Percentiles rank a stretch among this genome's conserved stretches.
These are phyloP conservation scores for Vandiemenella viatica DNA, from an alignment of 2,888 invertebrate genomes.

Conservation along the genomic window DNA sequence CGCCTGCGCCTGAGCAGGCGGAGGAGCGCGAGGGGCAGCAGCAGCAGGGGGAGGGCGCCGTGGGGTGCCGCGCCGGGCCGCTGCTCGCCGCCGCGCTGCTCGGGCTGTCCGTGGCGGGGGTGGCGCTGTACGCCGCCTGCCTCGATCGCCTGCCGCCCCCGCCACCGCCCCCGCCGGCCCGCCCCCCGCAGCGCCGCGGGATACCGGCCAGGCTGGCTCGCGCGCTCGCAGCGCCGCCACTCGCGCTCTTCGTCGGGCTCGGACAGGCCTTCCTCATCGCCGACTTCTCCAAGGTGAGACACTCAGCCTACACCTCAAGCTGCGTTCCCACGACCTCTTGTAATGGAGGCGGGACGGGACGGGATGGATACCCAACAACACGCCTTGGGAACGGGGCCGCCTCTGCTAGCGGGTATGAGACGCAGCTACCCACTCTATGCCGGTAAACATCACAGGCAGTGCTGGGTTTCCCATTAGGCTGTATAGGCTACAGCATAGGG, in stretches of 20 bases:
- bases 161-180: constrained; percentile 25
- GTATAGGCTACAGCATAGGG: no score
- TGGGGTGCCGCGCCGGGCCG: constrained; percentile 27
- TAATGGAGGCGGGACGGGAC: no score
- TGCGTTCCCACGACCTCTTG: no score
- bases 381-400: no score
- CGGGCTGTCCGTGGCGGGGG: constrained; percentile 30
- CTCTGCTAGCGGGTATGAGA: no score
- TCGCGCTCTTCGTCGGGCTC: constrained; percentile 66
- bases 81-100: constrained; percentile 30
- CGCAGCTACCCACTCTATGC: no score
- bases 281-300: constrained; percentile 58
- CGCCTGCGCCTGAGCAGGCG: neutral
- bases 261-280: constrained; percentile 75
- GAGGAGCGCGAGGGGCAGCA: no score
- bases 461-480: no score
- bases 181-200: constrained; percentile 24
- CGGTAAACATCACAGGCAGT: no score
- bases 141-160: constrained; percentile 23
- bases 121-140: constrained; percentile 30
- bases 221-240: constrained; percentile 53
- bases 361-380: no score
- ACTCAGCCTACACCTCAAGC: no score
- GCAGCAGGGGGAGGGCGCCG: neutral
- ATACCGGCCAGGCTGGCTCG: constrained; percentile 39